Percentiles rank a stretch among this genome's conserved stretches.
These are phyloP conservation scores for Bubo scandiacus DNA, from an alignment of 2,113 vertebrate species.

Conservation along the genomic window DNA sequence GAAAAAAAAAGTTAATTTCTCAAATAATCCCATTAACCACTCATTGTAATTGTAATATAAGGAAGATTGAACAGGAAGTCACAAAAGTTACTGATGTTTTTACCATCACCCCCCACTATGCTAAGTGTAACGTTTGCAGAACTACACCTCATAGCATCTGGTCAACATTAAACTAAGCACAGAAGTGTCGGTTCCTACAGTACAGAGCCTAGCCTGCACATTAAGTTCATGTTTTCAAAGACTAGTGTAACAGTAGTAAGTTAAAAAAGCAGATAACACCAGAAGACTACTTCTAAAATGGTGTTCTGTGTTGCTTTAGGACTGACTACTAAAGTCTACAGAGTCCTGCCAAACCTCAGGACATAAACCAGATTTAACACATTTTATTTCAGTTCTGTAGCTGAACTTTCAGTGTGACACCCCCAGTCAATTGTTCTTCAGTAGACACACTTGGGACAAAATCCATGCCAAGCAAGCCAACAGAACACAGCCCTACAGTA, in stretches of 20 bases:
- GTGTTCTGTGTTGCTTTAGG: neutral
- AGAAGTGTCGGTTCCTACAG: neutral
- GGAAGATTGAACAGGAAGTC: neutral
- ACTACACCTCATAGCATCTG: neutral
- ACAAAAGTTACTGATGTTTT: neutral
- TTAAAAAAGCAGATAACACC: neutral
- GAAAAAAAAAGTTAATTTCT: neutral
- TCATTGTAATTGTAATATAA: neutral
- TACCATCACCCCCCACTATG: accelerated
- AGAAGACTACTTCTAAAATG: neutral
- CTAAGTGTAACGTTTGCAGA: neutral
- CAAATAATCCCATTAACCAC: neutral
- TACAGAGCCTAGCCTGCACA: neutral
- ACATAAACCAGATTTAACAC: neutral
- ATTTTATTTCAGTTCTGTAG: neutral
- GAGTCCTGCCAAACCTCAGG: neutral
- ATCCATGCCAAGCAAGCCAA: neutral
- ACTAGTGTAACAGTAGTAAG: neutral
- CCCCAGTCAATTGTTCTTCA: neutral
- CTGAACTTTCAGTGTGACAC: neutral
- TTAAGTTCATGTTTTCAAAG: neutral
- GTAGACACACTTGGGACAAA: neutral
- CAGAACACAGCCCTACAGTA: neutral
- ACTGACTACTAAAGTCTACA: neutral
- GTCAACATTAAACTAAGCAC: neutral